Evolutionary conservation across 92 coral and sea anemone genomes (phyloP).

Genomic region (Heliopora coerulea): DNA sequence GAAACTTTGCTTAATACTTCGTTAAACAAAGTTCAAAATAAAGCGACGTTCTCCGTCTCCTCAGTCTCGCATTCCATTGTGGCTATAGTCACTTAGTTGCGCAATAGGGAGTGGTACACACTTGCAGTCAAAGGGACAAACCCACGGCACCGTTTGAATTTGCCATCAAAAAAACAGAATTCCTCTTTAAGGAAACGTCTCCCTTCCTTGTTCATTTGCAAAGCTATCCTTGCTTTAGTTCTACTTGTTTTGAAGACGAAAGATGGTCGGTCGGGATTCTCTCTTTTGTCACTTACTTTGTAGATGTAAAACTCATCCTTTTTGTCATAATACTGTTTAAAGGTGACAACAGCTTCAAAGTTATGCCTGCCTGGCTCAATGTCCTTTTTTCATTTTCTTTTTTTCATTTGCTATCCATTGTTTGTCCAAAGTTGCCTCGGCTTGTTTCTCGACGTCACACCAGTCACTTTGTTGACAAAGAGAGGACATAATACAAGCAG

Average conservation of each 20-base stretch:
- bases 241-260: conserved; percentile 56
- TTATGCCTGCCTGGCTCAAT: conserved; percentile 53
- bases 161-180: conserved; percentile 61
- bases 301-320: conserved; percentile 43
- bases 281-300: conserved; percentile 54
- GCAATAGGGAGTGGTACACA: conserved; percentile 36
- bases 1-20: conserved; percentile 45
- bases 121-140: conserved; percentile 40
- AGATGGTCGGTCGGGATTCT: conserved; percentile 61
- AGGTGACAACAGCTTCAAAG: conserved; percentile 57
- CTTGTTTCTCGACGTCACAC: conserved; percentile 49
- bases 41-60: conserved; percentile 39
- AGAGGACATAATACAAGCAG: conserved; percentile 47
- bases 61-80: conserved; percentile 46
- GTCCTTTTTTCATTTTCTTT: conserved; percentile 46
- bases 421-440: conserved; percentile 38
- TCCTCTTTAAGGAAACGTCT: conserved; percentile 49
- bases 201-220: conserved; percentile 55
- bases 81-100: conserved; percentile 49
- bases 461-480: conserved; percentile 41
- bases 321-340: conserved; percentile 56
- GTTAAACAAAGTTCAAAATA: conserved; percentile 58
- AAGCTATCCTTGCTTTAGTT: conserved; percentile 42
- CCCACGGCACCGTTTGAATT: conserved; percentile 46
- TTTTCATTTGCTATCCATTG: conserved; percentile 54